phyloP scores from a whole-genome alignment of 2,888 invertebrate species.

The Tupiocoris notatus region DNA sequence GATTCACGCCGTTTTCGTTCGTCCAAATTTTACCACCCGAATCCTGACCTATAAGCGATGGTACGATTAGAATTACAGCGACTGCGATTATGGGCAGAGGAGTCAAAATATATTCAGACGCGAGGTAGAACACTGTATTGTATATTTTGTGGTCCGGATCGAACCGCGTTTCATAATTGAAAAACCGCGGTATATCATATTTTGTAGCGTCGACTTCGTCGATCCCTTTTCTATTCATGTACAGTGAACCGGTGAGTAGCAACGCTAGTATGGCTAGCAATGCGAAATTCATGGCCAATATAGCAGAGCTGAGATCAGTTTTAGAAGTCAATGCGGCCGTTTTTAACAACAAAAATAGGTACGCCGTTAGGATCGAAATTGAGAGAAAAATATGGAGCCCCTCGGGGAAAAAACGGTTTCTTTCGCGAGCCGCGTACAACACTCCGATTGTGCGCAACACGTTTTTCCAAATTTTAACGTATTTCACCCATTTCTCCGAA shows the following conservation, averaged over 20 bases:
- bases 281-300: neutral
- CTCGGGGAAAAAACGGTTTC: neutral
- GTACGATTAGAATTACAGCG: neutral
- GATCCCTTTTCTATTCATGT: neutral
- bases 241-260: neutral
- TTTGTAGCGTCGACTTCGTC: too few species aligned
- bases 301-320: neutral
- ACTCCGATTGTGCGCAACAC: neutral
- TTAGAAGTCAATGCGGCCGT: neutral
- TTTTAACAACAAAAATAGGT: neutral
- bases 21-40: neutral
- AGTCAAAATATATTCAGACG: neutral
- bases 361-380: neutral
- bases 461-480: neutral
- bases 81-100: neutral
- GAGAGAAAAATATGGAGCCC: neutral
- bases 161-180: neutral
- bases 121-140: neutral
- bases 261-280: neutral
- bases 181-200: neutral
- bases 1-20: neutral
- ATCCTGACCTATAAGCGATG: neutral
- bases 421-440: neutral
- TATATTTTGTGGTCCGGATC: neutral
- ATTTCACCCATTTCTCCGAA: too few species aligned